Base-by-base conservation (phyloP, 2,113 vertebrate genomes). In the Notarius lentiginosus region DNA sequence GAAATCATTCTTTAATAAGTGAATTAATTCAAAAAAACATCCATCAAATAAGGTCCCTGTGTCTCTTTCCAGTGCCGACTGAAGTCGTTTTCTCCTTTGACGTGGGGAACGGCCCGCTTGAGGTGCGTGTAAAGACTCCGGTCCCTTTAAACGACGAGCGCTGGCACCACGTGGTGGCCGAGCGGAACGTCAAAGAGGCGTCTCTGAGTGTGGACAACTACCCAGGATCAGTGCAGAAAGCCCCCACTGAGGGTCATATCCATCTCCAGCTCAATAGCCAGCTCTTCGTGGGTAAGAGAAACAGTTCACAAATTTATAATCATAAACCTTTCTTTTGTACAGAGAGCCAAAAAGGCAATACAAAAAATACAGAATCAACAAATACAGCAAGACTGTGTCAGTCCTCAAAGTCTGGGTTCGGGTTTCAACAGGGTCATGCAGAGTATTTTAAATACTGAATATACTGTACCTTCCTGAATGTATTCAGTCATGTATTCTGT, bases 181-280 rank as follows among this genome's bases (percentile, higher is more conserved):
- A 99, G 91, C 93, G 98, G 49, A 99, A 99, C 79, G 92, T 97
- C 55, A 98, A 97, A 86, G 97, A 99, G 86, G 97, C 97, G 0
- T 96, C 95, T 1, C 92, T 99, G 22, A 96, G 92, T 81, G 94
- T 99, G 27, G 97, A 99, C 73, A 94, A 94, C 3, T 94, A 97
- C 30, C 95, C 95, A 0, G 93, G 92, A 0, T 94, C 90, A 56
- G 94, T 91, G 0, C 93, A 93, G 24, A 85, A 92, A 66, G 97
- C 97, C 24, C 96, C 97, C 0, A 84, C 94, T 0, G 96, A 98
- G 0, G 98, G 98, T 0, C 98, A 97, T 73, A 95, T 96, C 61
- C 97, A 96, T 56, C 88, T 99, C 63, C 97, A 98, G 89, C 97
- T 99, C 84, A 98, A 98, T 93, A 99, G 98, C 90, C 97, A 98